Evolutionary conservation across 1,140 invertebrate species (phyloP).

Genomic region (Olivierus martensii): DNA sequence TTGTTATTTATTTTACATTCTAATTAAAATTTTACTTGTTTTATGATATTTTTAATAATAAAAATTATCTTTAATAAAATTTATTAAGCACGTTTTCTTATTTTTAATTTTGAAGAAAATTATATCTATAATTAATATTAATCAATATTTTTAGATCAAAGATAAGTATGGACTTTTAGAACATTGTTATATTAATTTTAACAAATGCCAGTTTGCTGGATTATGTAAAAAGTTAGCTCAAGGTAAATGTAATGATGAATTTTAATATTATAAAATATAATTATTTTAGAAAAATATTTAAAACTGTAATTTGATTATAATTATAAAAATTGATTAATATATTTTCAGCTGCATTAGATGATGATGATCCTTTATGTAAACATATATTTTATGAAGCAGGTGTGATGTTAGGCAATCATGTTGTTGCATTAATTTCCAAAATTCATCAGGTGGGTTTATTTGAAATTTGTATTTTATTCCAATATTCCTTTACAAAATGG

Average conservation of each 20-base stretch:
- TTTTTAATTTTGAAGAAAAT: no score
- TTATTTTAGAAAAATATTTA: not conserved
- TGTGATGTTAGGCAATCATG: conserved; percentile 49
- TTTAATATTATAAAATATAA: not conserved
- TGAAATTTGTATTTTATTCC: no score
- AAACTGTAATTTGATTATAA: not conserved
- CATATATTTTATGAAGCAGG: conserved; percentile 67
- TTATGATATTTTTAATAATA: no score
- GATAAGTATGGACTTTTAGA: conserved; percentile 45
- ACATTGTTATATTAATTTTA: conserved; percentile 65
- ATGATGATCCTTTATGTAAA: conserved; percentile 53
- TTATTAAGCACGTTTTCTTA: no score
- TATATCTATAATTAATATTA: no score
- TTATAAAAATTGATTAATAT: conserved; percentile 7
- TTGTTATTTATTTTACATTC: no score
- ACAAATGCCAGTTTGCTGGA: conserved; percentile 62
- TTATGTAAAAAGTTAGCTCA: conserved; percentile 55
- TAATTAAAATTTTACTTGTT: no score
- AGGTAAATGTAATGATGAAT: conserved; percentile 32
- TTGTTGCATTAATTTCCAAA: conserved; percentile 53
- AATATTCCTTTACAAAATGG: no score
- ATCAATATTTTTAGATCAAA: conserved; percentile 24
- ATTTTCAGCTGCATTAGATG: conserved; percentile 35
- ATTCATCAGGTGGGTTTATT: conserved; percentile 40
- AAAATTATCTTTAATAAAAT: no score